Conservation (phyloP, 2,888 invertebrate genomes). For the Frankliniella fusca region DNA sequence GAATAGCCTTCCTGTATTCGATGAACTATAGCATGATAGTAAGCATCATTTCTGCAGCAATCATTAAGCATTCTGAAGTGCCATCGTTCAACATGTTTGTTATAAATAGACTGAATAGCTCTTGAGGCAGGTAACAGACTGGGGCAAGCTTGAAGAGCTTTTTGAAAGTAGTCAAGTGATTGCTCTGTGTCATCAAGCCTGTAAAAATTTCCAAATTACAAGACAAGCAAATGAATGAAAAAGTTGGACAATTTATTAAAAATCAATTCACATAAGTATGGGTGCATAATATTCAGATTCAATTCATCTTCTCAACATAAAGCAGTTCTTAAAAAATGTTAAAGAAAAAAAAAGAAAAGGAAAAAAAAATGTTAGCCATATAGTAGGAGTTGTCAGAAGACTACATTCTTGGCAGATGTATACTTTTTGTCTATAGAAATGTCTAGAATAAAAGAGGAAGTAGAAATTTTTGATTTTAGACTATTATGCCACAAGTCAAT, state of each 20-base stretch:
- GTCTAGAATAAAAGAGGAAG: not conserved
- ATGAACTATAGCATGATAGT: constrained; percentile 58
- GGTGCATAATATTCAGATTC: constrained; percentile 27
- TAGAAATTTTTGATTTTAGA: not conserved
- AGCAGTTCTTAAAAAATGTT: not conserved
- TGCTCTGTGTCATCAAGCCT: constrained; percentile 56
- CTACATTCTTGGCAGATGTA: not conserved
- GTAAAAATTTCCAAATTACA: constrained; percentile 41
- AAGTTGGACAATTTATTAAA: constrained; percentile 34
- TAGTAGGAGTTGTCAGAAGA: not conserved
- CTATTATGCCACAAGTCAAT: constrained; percentile 33
- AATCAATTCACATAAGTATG: constrained; percentile 21
- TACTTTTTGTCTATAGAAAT: not conserved
- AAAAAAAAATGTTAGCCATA: not conserved
- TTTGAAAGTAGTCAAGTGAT: constrained; percentile 56
- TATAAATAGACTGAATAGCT: constrained; percentile 64
- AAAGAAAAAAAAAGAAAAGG: not conserved
- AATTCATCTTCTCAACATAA: not conserved
- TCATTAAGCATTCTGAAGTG: constrained; percentile 82
- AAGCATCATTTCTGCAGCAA: constrained; percentile 61
- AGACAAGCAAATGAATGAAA: constrained; percentile 34
- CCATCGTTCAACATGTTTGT: constrained; percentile 70
- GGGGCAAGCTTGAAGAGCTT: constrained; percentile 52
- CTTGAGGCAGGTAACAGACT: constrained; percentile 58
- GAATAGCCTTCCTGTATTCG: constrained; percentile 52